phyloP scores from a whole-genome alignment of 1,140 invertebrate species.

The Phenacoccus solenopsis region DNA sequence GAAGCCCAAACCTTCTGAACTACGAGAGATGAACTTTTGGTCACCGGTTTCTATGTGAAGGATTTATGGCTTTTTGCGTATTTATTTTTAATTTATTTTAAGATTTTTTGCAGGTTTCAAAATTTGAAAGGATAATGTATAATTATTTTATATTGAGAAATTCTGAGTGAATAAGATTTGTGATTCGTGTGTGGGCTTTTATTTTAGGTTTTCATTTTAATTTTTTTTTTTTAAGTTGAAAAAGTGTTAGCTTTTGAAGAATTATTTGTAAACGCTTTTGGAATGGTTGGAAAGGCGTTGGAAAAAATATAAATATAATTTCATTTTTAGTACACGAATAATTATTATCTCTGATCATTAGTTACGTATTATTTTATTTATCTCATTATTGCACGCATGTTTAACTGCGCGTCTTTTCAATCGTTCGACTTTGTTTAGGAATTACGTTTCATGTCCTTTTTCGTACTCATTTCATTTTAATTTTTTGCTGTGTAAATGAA shows the following conservation, averaged over 20 bases:
- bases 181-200: neutral
- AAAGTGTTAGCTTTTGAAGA: neutral
- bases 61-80: neutral
- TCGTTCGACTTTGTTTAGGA: neutral
- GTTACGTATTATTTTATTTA: neutral
- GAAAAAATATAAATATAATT: too few species aligned
- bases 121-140: too few species aligned
- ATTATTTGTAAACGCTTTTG: neutral
- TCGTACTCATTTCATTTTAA: neutral
- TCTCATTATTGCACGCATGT: neutral
- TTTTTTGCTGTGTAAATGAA: neutral
- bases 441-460: neutral
- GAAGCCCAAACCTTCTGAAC: slow-evolving; percentile 51
- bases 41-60: slow-evolving; percentile 64
- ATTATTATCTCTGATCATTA: neutral
- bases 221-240: neutral
- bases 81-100: neutral
- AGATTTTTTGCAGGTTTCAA: neutral
- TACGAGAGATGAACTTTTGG: slow-evolving; percentile 72
- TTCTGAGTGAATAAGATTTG: neutral
- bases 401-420: neutral
- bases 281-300: neutral
- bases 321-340: neutral
- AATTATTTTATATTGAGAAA: too few species aligned
- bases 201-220: neutral